Conservation (phyloP, 2,113 vertebrate species). For the Phalacrocorax aristotelis region DNA sequence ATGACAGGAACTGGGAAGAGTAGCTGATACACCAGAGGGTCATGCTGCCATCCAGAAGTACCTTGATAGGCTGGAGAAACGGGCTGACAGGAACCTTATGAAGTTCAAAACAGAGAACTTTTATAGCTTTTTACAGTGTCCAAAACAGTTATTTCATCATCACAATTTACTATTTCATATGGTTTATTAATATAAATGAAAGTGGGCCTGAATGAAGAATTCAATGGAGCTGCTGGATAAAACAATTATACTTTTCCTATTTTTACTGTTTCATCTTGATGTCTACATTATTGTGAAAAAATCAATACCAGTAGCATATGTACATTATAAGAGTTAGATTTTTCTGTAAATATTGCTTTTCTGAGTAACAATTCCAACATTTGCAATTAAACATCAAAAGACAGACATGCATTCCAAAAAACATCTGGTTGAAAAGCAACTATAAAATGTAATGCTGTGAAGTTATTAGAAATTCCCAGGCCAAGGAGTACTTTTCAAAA, state of each 20-base stretch:
- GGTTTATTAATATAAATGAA: not conserved
- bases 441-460: not conserved
- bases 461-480: not conserved
- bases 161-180: not conserved
- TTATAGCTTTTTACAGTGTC: not conserved
- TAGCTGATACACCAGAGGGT: not conserved
- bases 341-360: not conserved
- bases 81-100: not conserved
- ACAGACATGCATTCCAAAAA: not conserved
- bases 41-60: not conserved
- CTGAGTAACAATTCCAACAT: not conserved
- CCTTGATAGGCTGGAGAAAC: not conserved
- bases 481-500: not conserved
- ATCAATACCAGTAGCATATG: not conserved
- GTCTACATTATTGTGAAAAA: not conserved
- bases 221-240: not conserved
- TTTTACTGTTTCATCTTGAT: not conserved
- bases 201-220: not conserved
- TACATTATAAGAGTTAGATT: not conserved
- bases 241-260: not conserved
- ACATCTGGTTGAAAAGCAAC: not conserved
- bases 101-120: not conserved
- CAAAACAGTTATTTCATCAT: not conserved
- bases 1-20: not conserved
- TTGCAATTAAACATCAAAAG: not conserved